Evolutionary conservation across 2,113 vertebrate species (phyloP).

Genomic region (Zosterops pallidus): DNA sequence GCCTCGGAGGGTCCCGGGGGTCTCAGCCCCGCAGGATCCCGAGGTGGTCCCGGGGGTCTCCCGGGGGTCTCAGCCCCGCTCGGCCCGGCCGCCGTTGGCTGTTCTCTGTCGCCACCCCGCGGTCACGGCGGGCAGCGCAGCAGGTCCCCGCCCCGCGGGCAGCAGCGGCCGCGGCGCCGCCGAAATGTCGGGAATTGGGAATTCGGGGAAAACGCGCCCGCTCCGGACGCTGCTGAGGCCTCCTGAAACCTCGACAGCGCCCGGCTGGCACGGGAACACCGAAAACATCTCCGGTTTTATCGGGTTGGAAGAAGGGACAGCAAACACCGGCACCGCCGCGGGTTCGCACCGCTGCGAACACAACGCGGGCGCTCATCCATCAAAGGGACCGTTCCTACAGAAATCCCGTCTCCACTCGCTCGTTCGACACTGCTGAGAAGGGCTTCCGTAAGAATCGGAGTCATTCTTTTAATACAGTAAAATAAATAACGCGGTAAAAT

Average conservation of each 20-base stretch:
- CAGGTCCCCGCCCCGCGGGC: not conserved
- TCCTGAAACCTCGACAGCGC: fast-evolving
- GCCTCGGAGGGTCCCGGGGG: too few relatives aligned
- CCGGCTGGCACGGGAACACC: not conserved
- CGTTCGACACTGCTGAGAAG: not conserved
- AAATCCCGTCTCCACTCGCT: not conserved
- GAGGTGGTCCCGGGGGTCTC: not conserved
- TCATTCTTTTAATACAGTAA: not conserved
- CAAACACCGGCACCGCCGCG: not conserved
- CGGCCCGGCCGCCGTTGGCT: not conserved
- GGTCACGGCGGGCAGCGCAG: not conserved
- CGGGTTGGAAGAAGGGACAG: not conserved
- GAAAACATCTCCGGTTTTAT: fast-evolving
- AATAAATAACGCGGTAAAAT: not conserved
- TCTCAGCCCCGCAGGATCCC: not conserved
- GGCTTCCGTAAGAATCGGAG: not conserved
- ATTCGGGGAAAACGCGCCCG: not conserved
- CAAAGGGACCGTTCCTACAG: not conserved
- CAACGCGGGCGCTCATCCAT: not conserved
- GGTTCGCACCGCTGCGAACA: not conserved
- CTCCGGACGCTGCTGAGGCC: fast-evolving
- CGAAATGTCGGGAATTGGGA: not conserved
- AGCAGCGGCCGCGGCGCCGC: not conserved
- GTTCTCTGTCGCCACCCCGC: conserved; percentile 68
- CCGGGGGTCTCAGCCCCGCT: not conserved